A percentile compares a stretch with the other conserved stretches of the same genome.
Evolutionary conservation across 2,113 vertebrate genomes (phyloP).

Genomic region (Oncorhynchus tshawytscha): DNA sequence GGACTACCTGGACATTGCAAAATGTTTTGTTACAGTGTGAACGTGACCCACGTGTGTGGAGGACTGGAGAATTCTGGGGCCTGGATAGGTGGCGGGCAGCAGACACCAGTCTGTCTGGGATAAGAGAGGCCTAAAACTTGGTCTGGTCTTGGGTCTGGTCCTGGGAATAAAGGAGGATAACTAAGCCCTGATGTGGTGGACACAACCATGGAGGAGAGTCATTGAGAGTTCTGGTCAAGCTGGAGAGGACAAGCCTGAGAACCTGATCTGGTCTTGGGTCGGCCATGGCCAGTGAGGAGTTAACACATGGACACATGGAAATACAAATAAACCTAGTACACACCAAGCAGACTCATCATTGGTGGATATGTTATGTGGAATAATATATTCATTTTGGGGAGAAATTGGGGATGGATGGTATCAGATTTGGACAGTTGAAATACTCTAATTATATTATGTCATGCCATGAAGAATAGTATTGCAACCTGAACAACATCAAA

Average conservation of each 20-base stretch:
- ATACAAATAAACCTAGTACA: conserved; percentile 48
- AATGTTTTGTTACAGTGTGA: no score
- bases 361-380: conserved; percentile 28
- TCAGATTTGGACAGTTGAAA: conserved; percentile 7
- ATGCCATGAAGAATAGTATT: conserved; percentile 1
- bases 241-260: background rate
- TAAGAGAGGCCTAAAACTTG: background rate
- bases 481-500: background rate
- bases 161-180: background rate
- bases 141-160: background rate
- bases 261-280: background rate
- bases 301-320: conserved; percentile 1
- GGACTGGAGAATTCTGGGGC: background rate
- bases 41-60: background rate
- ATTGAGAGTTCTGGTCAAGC: background rate
- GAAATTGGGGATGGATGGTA: conserved; percentile 21
- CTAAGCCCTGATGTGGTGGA: background rate
- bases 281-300: conserved; percentile 6
- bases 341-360: conserved; percentile 26
- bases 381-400: background rate
- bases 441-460: conserved; percentile 11
- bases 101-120: background rate
- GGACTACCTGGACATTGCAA: no score
- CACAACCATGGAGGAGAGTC: background rate
- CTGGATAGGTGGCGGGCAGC: background rate